phyloP scores from a whole-genome alignment of 1,140 invertebrate genomes.

The Drosophila setifemur region DNA sequence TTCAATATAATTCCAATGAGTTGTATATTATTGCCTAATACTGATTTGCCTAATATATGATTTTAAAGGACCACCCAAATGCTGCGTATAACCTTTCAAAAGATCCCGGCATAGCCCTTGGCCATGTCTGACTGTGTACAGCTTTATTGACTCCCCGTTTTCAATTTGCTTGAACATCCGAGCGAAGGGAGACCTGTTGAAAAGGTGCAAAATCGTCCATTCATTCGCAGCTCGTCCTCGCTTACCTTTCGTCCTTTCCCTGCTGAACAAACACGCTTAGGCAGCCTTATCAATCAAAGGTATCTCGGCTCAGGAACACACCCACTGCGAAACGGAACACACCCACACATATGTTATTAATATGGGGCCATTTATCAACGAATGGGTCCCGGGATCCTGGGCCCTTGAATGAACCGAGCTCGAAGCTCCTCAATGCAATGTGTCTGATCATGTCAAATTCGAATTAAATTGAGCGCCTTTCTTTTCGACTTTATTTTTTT shows the following conservation, averaged over 20 bases:
- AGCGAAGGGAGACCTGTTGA: constrained; percentile 61
- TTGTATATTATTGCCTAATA: too few species aligned
- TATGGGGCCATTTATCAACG: constrained; percentile 63
- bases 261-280: constrained; percentile 71
- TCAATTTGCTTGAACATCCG: constrained; percentile 58
- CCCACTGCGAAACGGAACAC: constrained; percentile 23
- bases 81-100: constrained; percentile 1
- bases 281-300: constrained; percentile 78
- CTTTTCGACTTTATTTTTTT: neutral
- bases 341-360: constrained; percentile 70
- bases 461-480: constrained; percentile 41
- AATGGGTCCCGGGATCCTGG: constrained; percentile 12
- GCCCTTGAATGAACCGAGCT: constrained; percentile 10
- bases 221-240: constrained; percentile 43
- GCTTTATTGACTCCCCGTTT: constrained; percentile 73
- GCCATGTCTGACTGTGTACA: constrained; percentile 57
- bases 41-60: too few species aligned
- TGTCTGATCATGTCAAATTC: constrained; percentile 48
- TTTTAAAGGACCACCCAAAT: neutral
- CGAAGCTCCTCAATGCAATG: constrained; percentile 46
- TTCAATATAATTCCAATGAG: too few species aligned
- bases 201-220: constrained; percentile 72
- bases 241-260: constrained; percentile 38
- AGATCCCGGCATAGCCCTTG: constrained; percentile 35
- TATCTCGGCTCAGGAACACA: constrained; percentile 41